phyloP scores from a whole-genome alignment of 2,888 invertebrate species.

The Apamea crenata region DNA sequence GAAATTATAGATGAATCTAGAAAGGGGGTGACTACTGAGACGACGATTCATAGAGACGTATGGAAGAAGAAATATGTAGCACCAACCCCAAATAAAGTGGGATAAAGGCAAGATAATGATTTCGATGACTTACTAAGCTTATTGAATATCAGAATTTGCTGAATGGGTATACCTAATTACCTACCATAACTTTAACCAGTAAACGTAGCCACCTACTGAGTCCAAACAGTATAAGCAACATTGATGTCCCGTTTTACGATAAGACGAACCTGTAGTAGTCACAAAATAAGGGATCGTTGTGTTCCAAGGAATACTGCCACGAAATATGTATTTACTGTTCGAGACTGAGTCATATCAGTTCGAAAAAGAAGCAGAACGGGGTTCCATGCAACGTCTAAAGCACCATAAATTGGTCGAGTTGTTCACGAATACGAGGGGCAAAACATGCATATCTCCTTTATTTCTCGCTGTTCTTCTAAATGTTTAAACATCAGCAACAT shows the following conservation, averaged over 20 bases:
- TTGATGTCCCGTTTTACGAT: neutral
- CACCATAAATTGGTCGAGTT: conserved; percentile 30
- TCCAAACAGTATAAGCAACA: neutral
- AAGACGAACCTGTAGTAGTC: neutral
- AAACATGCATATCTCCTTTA: neutral
- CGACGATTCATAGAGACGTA: neutral
- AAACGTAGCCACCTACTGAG: neutral
- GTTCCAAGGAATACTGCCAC: neutral
- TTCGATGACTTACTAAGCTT: neutral
- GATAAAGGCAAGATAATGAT: neutral
- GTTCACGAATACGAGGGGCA: neutral
- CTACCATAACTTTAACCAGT: neutral
- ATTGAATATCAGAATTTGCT: neutral
- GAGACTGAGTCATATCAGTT: neutral
- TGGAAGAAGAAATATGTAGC: neutral
- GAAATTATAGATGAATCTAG: conserved; percentile 10
- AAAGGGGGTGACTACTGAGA: neutral
- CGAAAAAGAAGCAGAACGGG: neutral
- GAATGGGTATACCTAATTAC: neutral
- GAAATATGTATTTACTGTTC: neutral
- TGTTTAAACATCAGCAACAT: neutral
- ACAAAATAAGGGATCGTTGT: neutral
- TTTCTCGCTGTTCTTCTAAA: neutral
- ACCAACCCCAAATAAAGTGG: neutral
- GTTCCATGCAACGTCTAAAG: neutral